Evolutionary conservation across 2,113 vertebrate genomes (phyloP), one percentile per base, ranked within the genome.

Genomic region (Macaca fascicularis): DNA sequence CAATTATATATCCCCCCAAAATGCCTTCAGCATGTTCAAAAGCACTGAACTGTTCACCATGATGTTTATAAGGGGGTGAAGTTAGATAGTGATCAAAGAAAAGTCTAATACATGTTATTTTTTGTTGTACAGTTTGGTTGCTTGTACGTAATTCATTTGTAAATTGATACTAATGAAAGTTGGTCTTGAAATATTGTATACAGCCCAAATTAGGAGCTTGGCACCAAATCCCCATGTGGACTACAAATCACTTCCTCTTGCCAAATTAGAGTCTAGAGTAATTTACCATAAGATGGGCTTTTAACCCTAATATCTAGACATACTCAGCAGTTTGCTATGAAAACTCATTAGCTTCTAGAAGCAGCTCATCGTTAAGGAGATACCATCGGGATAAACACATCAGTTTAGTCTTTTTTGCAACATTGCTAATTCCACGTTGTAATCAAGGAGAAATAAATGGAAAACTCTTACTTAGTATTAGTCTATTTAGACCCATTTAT

Each of bases 131-230:
- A 0, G 45, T 92, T 96, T 85, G 84, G 85, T 97, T 96, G 90
- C 90, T 97, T 97, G 76, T 79, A 76, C 40, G 90, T 95, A 96
- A 98, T 94, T 97, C 96, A 97, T 96, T 95, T 97, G 79, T 96
- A 97, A 98, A 96, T 96, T 96, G 95, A 97, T 98, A 86, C 94
- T 98, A 98, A 97, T 97, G 97, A 97, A 98, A 97, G 96, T 98
- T 97, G 85, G 85, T 98, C 93, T 97, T 94, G 97, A 97, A 97
- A 97, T 97, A 97, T 90, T 96, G 82, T 97, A 92, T 96, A 96
- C 55, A 93, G 89, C 78, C 94, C 93, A 97, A 97, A 97, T 96
- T 96, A 97, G 91, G 82, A 97, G 67, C 59, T 97, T 98, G 98
- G 97, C 96, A 97, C 93, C 94, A 96, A 97, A 96, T 97, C 89